These are phyloP conservation scores for Thamnaconus septentrionalis DNA, from an alignment of 2,113 vertebrate genomes.

Conservation along the genomic window DNA sequence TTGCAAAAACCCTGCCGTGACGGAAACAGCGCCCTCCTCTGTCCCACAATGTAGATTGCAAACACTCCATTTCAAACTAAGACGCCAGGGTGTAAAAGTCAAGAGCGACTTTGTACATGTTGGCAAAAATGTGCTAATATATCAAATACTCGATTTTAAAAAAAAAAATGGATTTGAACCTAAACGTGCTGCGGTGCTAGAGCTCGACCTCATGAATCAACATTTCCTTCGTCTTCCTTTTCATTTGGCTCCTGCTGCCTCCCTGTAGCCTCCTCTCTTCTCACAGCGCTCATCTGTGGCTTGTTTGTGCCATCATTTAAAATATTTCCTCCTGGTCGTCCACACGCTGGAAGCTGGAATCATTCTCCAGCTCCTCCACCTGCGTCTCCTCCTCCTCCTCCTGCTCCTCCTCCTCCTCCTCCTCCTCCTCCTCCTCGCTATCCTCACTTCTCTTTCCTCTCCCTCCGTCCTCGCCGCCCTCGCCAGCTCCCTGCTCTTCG, in stretches of 20 bases:
- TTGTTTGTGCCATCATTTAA: slow-evolving; percentile 27
- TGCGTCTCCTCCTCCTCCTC: slow-evolving; percentile 21
- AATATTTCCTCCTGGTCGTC: slow-evolving; percentile 44
- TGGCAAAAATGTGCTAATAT: slow-evolving; percentile 6
- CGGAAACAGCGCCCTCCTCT: slow-evolving; percentile 54
- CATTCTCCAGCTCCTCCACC: slow-evolving; percentile 57
- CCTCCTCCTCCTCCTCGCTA: background rate
- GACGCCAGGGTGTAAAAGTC: no score
- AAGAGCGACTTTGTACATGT: background rate
- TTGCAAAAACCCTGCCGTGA: background rate
- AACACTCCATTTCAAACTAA: background rate
- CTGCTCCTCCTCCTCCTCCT: background rate
- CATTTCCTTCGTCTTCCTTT: no score
- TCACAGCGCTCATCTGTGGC: background rate
- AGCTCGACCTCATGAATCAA: no score
- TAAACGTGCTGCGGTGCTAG: no score
- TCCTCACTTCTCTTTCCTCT: background rate
- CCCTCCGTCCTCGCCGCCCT: background rate
- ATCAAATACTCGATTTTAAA: no score
- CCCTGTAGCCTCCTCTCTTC: no score
- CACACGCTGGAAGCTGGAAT: slow-evolving; percentile 56
- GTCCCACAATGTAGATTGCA: slow-evolving; percentile 26
- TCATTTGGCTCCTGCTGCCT: no score
- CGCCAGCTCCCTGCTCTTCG: background rate
- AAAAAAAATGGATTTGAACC: no score